Base-by-base conservation (phyloP, 23 tunicate species). In the Trididemnum miniatum region DNA sequence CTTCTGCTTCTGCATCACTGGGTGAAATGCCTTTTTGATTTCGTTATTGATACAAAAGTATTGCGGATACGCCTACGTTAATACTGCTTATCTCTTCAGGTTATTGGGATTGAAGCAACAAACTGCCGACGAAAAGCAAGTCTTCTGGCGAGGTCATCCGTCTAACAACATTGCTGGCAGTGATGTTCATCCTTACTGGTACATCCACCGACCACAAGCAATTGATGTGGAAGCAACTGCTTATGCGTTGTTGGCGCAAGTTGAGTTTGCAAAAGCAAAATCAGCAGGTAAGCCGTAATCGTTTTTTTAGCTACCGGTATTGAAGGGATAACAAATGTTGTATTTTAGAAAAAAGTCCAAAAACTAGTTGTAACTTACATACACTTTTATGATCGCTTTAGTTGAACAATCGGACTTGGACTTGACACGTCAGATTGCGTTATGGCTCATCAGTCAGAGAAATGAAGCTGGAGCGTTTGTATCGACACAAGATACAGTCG, bases 131-230 rank as follows among this genome's bases (percentile, higher is more conserved):
- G 5, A 5, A 38, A 69, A 38, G n/a, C 75, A 39, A 12, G 51
- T 71, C 1, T 87, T 35, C 78, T 89, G 88, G 95, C 20, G 76
- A 78, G 95, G 81, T 9, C 89, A 82, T 22, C 73, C 84, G 20
- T 54, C 52, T 22, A 62, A 39, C 2, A 69, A 80, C n/a, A 83
- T 89, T 1, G 54, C 65, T 9, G 95, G 95, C 33, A 89, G 88
- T 2, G 89, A 72, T 20, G 82, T 79, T 0, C 93, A 89, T 39
- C 79, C 83, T 0, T 89, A 89, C 65, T 89, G 95, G 95, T 89
- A 89, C 51, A 57, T 9, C 9, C 74, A 76, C 25, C 78, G 69
- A 54, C 88, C 88, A 0, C 71, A 66, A 39, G 87, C 86, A 0
- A 69, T 82, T 15, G 66, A 65, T 27, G 76, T 88, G 65, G 92